phyloP scores from a whole-genome alignment of 2,888 invertebrate species.

The Rhyacophila evoluta region DNA sequence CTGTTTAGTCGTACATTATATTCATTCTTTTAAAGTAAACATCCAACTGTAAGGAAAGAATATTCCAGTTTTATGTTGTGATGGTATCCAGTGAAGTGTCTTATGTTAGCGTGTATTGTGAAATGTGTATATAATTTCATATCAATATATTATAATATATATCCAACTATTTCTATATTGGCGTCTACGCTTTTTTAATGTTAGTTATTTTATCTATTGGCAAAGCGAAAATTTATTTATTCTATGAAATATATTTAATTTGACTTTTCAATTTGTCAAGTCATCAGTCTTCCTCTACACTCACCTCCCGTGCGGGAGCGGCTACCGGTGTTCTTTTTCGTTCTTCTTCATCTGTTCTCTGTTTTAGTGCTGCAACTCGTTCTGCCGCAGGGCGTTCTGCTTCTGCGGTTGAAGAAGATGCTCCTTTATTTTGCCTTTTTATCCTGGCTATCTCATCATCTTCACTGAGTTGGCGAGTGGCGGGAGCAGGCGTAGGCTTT shows the following conservation, averaged over 20 bases:
- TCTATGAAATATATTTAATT: neutral
- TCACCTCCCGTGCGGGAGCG: constrained; percentile 82
- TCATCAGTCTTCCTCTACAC: constrained; percentile 71
- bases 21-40: neutral
- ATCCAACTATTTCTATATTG: constrained; percentile 1
- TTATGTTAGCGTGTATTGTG: neutral
- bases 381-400: constrained; percentile 70
- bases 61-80: neutral
- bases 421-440: constrained; percentile 87
- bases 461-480: constrained; percentile 85
- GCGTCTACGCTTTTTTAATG: constrained; percentile 10
- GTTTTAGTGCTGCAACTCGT: constrained; percentile 66
- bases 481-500: constrained; percentile 70
- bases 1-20: neutral
- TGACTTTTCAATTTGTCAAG: neutral
- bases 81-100: neutral
- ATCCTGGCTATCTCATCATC: constrained; percentile 90
- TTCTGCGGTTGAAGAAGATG: constrained; percentile 69
- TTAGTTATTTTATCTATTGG: neutral
- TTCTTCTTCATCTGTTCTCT: constrained; percentile 71
- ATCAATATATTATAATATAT: neutral
- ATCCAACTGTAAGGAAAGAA: neutral
- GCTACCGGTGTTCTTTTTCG: constrained; percentile 66
- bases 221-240: constrained; percentile 15
- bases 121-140: neutral